phyloP scores from a whole-genome alignment of 2,797 vertebrate genomes.

The Chelonia mydas region DNA sequence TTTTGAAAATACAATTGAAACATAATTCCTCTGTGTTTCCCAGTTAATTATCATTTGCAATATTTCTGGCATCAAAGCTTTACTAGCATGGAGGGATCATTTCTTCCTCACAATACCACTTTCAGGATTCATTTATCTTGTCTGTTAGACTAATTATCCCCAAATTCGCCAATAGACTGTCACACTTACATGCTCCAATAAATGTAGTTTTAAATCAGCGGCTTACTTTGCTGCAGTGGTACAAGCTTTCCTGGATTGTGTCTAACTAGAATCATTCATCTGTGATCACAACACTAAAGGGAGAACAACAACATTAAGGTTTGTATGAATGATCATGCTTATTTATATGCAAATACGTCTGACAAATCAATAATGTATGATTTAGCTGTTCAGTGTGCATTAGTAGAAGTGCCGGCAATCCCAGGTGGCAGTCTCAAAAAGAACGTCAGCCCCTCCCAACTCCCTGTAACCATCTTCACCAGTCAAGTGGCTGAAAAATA shows the following conservation, averaged over 20 bases:
- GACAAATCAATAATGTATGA: conserved; percentile 89
- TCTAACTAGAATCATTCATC: conserved; percentile 87
- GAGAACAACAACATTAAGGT: conserved; percentile 79
- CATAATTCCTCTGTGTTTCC: conserved; percentile 81
- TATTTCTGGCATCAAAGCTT: conserved; percentile 83
- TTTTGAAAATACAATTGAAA: conserved; percentile 84
- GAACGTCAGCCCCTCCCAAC: conserved; percentile 43
- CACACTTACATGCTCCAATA: conserved; percentile 92
- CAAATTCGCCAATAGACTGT: conserved; percentile 85
- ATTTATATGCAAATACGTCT: conserved; percentile 89
- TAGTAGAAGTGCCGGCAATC: conserved; percentile 63
- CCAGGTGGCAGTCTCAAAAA: conserved; percentile 72
- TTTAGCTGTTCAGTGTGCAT: conserved; percentile 81
- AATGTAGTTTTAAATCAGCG: conserved; percentile 88
- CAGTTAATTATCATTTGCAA: conserved; percentile 92
- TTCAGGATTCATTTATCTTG: conserved; percentile 97
- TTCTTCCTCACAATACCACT: conserved; percentile 83
- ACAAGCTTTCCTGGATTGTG: conserved; percentile 80
- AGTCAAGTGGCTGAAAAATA: conserved; percentile 57
- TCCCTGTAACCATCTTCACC: background rate
- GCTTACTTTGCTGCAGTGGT: conserved; percentile 78
- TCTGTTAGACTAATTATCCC: conserved; percentile 96
- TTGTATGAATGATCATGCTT: conserved; percentile 86
- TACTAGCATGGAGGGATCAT: conserved; percentile 77
- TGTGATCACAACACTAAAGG: conserved; percentile 84